Base-by-base conservation (phyloP, 2,113 vertebrate species). In the Mustela lutreola region DNA sequence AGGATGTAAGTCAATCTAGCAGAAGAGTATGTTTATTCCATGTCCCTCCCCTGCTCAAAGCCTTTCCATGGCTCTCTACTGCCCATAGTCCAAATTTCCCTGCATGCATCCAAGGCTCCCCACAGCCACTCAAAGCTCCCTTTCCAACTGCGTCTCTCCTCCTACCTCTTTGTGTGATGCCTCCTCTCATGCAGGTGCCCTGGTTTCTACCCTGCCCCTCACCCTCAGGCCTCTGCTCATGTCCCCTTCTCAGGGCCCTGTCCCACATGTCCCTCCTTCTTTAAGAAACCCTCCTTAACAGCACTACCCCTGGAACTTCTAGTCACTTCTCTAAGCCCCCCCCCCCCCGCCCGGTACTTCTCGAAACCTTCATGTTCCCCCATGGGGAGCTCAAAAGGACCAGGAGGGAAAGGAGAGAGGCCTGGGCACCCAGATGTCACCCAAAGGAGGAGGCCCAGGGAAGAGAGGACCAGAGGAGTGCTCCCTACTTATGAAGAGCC, bases 31-130 rank as follows among this genome's bases (percentile, higher is more conserved):
- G 7, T n/a, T 50, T 4, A 9, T 63, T 92, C 71, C 11, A 26
- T 2, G 11, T 5, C n/a, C 62, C 50, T 42, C 12, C 9, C 33
- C 48, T 8, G 19, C 81, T 62, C 16, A 24, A 36, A 45, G 62
- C 28, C 50, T 24, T 80, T 83, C 63, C 22, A 5, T 22, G 39
- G 67, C 85, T 94, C 67, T 0, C 9, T 39, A 80, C 88, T 0
- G 50, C 76, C 50, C 70, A 89, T 50, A 76, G 96, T 89, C 97
- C 97, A 3, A 82, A 97, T 92, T 97, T 96, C 82, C 97, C 92
- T 94, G 95, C 39, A 10, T 3, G 0, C 2, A 1, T 4, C 62
- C 36, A 26, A 33, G 42, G 86, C 81, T 97, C 19, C 71, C 48
- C 28, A n/a, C 0, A 21, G 31, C 21, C 1, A 2, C 4, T 65